A percentile compares a stretch with the other conserved stretches of the same genome.
Evolutionary conservation across 1,140 invertebrate species (phyloP).

Genomic region (Drosophila yakuba): DNA sequence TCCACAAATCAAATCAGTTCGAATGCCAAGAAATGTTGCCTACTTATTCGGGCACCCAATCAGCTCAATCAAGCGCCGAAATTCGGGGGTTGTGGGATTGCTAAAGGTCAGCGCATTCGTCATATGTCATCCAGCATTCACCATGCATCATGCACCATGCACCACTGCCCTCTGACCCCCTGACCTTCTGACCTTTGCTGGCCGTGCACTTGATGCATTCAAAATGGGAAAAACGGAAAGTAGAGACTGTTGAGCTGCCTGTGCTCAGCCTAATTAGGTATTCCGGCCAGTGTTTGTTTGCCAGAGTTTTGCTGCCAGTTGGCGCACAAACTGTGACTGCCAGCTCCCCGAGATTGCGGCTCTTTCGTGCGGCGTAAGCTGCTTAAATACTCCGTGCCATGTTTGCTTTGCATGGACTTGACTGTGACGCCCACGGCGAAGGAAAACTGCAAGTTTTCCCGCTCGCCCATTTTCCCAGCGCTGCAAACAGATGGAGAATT

Average conservation of each 20-base stretch:
- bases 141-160: too few species aligned
- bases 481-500: conserved; percentile 4
- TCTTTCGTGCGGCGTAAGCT: conserved; percentile 16
- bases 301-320: conserved; percentile 1
- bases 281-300: conserved; percentile 22
- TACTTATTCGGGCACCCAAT: conserved; percentile 33
- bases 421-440: not conserved
- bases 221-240: conserved; percentile 9
- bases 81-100: conserved; percentile 5
- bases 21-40: conserved; percentile 20
- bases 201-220: conserved; percentile 30
- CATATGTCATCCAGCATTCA: not conserved
- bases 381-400: conserved; percentile 20
- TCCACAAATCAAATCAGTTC: not conserved
- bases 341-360: not conserved
- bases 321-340: conserved; percentile 17
- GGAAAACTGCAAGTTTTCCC: conserved; percentile 3
- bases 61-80: conserved; percentile 21
- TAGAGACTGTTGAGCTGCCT: conserved; percentile 2
- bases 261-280: conserved; percentile 59
- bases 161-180: too few species aligned
- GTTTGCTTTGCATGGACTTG: conserved; percentile 4
- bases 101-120: conserved; percentile 13
- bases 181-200: conserved; percentile 18
- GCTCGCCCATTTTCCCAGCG: not conserved